Evolutionary conservation across 2,797 vertebrate genomes (phyloP).

Genomic region (Melanotaenia trifasciata): DNA sequence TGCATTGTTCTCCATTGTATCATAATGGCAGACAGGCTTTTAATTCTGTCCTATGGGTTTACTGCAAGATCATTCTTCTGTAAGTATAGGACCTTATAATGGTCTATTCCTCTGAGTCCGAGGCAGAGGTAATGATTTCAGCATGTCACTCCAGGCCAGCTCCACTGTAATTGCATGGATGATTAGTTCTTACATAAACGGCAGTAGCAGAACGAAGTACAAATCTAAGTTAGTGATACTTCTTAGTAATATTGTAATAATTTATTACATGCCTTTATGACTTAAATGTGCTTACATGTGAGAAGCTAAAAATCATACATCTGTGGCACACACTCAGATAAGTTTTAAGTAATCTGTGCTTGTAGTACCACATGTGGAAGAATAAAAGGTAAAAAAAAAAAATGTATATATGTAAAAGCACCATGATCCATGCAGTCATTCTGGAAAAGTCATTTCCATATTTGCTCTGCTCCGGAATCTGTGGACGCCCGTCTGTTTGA

Average conservation of each 20-base stretch:
- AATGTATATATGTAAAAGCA: slow-evolving; percentile 65
- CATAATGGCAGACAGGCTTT: slow-evolving; percentile 43
- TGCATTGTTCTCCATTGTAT: slow-evolving; percentile 57
- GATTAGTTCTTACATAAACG: slow-evolving; percentile 78
- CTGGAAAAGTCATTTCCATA: slow-evolving; percentile 85
- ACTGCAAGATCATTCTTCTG: slow-evolving; percentile 37
- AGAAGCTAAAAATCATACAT: slow-evolving; percentile 7
- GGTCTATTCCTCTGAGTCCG: slow-evolving; percentile 55
- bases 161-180: slow-evolving; percentile 72
- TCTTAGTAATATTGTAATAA: slow-evolving; percentile 61
- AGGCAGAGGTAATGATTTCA: slow-evolving; percentile 76
- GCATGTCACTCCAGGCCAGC: slow-evolving; percentile 70
- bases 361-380: slow-evolving; percentile 24
- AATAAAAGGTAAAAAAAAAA: slow-evolving; percentile 46
- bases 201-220: slow-evolving; percentile 67
- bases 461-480: slow-evolving; percentile 74
- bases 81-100: slow-evolving; percentile 55
- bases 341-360: slow-evolving; percentile 9
- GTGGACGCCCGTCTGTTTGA: slow-evolving; percentile 82
- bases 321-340: slow-evolving; percentile 1
- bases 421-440: slow-evolving; percentile 70
- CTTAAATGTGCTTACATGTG: not conserved
- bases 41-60: slow-evolving; percentile 41
- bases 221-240: slow-evolving; percentile 52
- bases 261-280: slow-evolving; percentile 37